Conservation (phyloP, 2,888 invertebrate genomes). For the Pasiphila rectangulata region DNA sequence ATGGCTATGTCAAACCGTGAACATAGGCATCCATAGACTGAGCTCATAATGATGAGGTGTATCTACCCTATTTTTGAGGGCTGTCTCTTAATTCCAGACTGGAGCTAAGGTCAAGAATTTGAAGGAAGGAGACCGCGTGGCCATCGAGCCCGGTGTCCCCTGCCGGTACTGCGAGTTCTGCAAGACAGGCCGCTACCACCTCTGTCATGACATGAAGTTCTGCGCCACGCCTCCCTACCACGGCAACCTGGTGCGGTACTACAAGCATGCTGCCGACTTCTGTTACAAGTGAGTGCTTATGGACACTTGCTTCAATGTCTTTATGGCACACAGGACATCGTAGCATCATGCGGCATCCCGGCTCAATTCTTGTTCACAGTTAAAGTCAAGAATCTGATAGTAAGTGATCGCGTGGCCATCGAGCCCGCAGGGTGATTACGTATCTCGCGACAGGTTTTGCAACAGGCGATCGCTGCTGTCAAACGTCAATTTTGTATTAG, state of each 20-base stretch:
- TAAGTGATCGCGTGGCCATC: too few species aligned
- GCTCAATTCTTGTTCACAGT: too few species aligned
- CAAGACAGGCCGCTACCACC: slow-evolving; percentile 93
- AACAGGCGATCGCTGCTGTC: too few species aligned
- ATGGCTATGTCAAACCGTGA: too few species aligned
- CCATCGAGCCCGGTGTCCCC: slow-evolving; percentile 95
- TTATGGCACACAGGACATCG: too few species aligned
- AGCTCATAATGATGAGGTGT: not conserved
- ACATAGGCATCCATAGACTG: too few species aligned
- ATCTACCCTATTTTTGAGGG: not conserved
- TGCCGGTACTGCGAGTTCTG: slow-evolving; percentile 93
- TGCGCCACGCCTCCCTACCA: slow-evolving; percentile 97
- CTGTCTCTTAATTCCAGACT: slow-evolving; percentile 41
- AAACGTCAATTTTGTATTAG: too few species aligned
- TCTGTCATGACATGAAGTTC: slow-evolving; percentile 92
- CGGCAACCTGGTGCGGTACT: slow-evolving; percentile 93
- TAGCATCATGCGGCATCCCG: too few species aligned
- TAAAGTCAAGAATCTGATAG: too few species aligned
- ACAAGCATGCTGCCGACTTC: slow-evolving; percentile 94
- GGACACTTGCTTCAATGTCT: too few species aligned
- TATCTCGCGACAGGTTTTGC: too few species aligned
- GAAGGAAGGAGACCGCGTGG: slow-evolving; percentile 92
- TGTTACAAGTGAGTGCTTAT: slow-evolving; percentile 85
- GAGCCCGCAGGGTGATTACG: too few species aligned
- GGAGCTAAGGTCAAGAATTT: slow-evolving; percentile 83